Base-by-base conservation (phyloP, 1,140 invertebrate genomes). In the Drosophila malerkotliana region DNA sequence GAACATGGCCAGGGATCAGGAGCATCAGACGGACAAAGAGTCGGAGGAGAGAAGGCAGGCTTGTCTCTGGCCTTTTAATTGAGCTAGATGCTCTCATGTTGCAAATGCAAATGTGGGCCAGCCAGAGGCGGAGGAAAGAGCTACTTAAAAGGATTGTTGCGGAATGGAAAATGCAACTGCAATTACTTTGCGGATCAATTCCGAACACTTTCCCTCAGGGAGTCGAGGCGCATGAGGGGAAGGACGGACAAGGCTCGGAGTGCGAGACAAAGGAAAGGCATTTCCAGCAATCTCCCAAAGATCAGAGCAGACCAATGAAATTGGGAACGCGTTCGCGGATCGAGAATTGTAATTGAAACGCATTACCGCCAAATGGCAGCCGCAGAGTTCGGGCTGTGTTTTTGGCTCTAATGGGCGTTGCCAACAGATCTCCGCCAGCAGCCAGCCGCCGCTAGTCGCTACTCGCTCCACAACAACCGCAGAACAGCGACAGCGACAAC, bases 291-390 rank as follows among this genome's bases (percentile, higher is more conserved):
- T 85, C 72, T 71, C 41, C 32, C 44, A 21, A 34, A 72, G 73
- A 75, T 85, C 81, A 47, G 67, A 80, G 58, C 57, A 77, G 59
- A 48, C 51, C 80, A 72, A 75, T 87, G 74, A 85, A 87, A 81
- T 87, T 78, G 57, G 69, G 82, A 76, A 60, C 73, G 55, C 72
- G 55, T 52, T 52, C 21, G 51, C 30, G 10, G 51, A 37, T 69
- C 49, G 15, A 54, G 55, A 61, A 57, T 75, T 78, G 81, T 87
- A 85, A 85, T 85, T 87, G 82, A 85, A 85, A 87, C 81, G 81
- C 81, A 85, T 78, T 87, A 85, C 64, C 52, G 48, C 61, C 54
- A 83, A 81, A 83, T 79, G 72, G 67, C 54, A 61, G 72, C 47
- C 72, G 4, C 53, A 63, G 55, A 75, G 37, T 56, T 77, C 41